Evolutionary conservation across 1,140 invertebrate genomes (phyloP).

Genomic region (Schlechtendalia chinensis): DNA sequence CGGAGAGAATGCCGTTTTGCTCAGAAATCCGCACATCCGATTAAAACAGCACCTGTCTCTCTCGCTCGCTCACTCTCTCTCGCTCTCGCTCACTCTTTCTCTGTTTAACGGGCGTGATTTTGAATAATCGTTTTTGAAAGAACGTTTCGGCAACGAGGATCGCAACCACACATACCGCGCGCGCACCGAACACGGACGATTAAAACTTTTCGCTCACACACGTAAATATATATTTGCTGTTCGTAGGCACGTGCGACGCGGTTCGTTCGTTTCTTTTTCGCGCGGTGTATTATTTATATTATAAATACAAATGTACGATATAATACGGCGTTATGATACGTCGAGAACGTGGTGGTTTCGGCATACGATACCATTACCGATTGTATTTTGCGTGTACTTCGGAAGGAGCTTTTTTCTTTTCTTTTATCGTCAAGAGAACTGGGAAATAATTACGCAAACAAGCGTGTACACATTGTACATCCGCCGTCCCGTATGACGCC

Average conservation of each 20-base stretch:
- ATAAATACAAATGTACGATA: no score
- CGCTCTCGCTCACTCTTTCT: no score
- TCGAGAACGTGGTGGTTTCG: no score
- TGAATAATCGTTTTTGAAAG: slow-evolving; percentile 25
- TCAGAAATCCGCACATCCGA: slow-evolving; percentile 35
- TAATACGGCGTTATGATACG: no score
- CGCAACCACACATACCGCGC: neutral
- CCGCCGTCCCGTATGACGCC: neutral
- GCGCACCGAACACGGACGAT: neutral
- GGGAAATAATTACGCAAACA: slow-evolving; percentile 5
- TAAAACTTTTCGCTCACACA: slow-evolving; percentile 16
- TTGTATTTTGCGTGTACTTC: neutral
- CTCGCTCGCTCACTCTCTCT: no score
- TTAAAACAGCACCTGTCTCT: slow-evolving; percentile 36
- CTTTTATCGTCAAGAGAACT: neutral
- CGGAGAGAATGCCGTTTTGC: slow-evolving; percentile 11
- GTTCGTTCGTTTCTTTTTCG: no score
- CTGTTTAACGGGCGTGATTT: slow-evolving; percentile 37
- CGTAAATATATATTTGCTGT: no score
- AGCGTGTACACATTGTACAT: neutral
- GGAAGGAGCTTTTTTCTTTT: neutral
- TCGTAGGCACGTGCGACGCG: no score
- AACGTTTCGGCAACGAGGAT: neutral
- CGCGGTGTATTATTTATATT: no score
- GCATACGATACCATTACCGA: no score